Evolutionary conservation across 2,113 vertebrate species (phyloP).

Genomic region (Sebastes fasciatus): DNA sequence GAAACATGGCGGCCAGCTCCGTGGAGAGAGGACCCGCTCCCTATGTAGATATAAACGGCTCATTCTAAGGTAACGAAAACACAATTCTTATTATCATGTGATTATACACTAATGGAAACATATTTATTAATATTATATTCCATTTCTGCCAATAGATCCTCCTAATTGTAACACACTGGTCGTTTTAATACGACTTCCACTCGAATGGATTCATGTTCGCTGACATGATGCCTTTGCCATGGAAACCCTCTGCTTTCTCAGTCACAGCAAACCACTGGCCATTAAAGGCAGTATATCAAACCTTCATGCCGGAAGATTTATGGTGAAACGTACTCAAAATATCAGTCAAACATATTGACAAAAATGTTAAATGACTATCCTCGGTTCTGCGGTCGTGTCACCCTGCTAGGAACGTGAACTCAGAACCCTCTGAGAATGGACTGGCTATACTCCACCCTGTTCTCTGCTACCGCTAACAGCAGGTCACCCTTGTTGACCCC

Average conservation of each 20-base stretch:
- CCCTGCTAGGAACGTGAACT: slow-evolving; percentile 22
- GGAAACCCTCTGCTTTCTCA: slow-evolving; percentile 17
- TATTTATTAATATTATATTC: no score
- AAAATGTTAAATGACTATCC: not conserved
- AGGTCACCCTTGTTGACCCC: slow-evolving; percentile 61
- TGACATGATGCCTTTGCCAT: slow-evolving; percentile 3
- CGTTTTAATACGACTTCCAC: not conserved
- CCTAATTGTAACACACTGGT: no score
- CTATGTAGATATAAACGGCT: no score
- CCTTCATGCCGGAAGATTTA: not conserved
- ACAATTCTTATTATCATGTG: no score
- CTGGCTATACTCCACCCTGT: slow-evolving; percentile 38
- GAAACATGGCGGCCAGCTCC: no score
- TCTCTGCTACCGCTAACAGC: slow-evolving; percentile 39
- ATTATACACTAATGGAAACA: no score
- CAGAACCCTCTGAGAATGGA: slow-evolving; percentile 13
- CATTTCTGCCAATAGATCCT: no score
- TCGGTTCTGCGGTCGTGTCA: slow-evolving; percentile 25
- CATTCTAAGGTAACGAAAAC: no score
- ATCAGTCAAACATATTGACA: not conserved
- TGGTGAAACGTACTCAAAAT: slow-evolving; percentile 2
- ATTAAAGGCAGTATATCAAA: slow-evolving; percentile 7
- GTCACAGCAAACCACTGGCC: slow-evolving; percentile 14
- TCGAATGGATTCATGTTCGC: not conserved
- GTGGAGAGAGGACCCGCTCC: no score